Evolutionary conservation across 2,113 vertebrate genomes (phyloP), one percentile per base, ranked within the genome.

Genomic region (Neogobius melanostomus): DNA sequence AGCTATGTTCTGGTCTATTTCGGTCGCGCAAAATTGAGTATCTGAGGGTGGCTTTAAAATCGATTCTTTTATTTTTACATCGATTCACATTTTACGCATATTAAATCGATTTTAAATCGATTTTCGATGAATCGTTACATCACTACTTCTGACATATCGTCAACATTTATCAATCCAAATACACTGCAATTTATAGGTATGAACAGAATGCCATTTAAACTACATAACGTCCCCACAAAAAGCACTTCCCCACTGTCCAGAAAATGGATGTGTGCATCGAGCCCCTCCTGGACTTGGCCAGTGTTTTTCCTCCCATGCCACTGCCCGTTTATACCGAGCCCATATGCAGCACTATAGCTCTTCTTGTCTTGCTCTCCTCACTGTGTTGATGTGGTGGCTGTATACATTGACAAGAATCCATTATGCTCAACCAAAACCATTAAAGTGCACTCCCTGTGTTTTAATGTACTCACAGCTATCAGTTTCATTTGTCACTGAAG

Each of bases 361-460:
- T 21, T 2, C 21, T 21, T 21, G 21, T 2, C 21, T 47, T 8
- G 10, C 46, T 8, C 46, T 53, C 51, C 51, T 53, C 51, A 59
- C 16, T 46, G n/a, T 45, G 42, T n/a, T 16, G 44, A 46, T 48
- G n/a, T 64, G 62, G 44, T 14, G 44, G 62, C 8, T 48, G n/a
- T 64, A 47, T 48, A 64, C 28, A 44, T 81, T 84, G 79, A 88
- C 82, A 87, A 71, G 87, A 72, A 83, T 83, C 84, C 80, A 78
- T 88, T 89, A 87, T 78, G 82, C 28, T 86, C 83, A 79, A 85
- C 68, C 75, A 84, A 85, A 90, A 87, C 83, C 87, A 81, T 91
- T 91, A 89, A 88, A 90, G 92, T 90, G 90, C 81, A 83, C 73
- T 69, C 65, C 44, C 60, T 81, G 85, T 89, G 80, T 87, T 71